Evolutionary conservation across 1,140 invertebrate genomes (phyloP), one percentile per base, ranked within the genome.

Genomic region (Hermatobates lingyangjiaoensis): DNA sequence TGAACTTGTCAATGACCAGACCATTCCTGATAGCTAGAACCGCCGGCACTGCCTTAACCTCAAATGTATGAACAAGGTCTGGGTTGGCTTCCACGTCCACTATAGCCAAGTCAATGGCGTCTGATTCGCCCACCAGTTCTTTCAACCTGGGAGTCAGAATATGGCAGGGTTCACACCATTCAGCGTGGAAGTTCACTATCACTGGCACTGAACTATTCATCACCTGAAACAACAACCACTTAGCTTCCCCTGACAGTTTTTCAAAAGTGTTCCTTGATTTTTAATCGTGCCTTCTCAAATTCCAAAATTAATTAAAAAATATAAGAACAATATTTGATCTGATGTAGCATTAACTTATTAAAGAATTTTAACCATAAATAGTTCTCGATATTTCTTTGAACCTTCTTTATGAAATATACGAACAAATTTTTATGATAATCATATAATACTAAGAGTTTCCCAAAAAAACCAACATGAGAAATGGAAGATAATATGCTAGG

Each of bases 101-200:
- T 50, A 91, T 82, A 3, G 91, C 92, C 56, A 96, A 69, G 66
- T 92, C 28, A 39, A 96, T 72, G 48, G 84, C 76, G 7, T 79
- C 74, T 48, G 83, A 75, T 14, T 78, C 77, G 52, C 78, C 80
- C 23, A 95, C 72, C 2, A 92, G 64, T 58, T 81, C 77, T 63
- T 87, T 83, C 58, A 97, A 72, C 64, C 90, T 81, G 14, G 92
- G 92, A 14, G 85, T 91, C 1, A 97, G 70, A 51, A 93, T 80
- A 68, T 93, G 93, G 65, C 93, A 97, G 0, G 93, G 93, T 61
- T 92, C 89, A 68, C 93, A 84, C 93, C 93, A 97, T 56, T 88
- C 82, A 3, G 84, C 84, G 59, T 88, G 84, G 62, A 87, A 87
- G 64, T 87, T 87, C 2, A 87, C 83, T 64, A 87, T 83, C 5